Percentiles rank a stretch among this genome's conserved stretches.
Conservation (phyloP, 64 coral and sea anemone species). For the Actinia equina region DNA sequence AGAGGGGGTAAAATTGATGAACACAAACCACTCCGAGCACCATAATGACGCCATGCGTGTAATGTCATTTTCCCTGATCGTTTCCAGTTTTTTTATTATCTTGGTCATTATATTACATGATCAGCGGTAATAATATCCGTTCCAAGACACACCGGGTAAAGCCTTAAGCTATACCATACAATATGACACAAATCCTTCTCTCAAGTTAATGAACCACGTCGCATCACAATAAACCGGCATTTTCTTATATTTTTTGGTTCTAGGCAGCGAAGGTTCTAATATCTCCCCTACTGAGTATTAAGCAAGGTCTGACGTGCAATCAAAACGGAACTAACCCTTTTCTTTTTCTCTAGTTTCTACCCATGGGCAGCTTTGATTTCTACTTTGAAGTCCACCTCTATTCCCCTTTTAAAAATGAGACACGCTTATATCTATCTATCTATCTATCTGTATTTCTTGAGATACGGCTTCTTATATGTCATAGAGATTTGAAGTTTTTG, state of each 20-base stretch:
- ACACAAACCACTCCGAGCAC: neutral
- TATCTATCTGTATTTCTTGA: too few species aligned
- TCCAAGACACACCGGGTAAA: neutral
- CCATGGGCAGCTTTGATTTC: neutral
- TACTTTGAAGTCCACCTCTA: too few species aligned
- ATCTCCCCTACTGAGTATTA: neutral
- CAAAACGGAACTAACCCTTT: neutral
- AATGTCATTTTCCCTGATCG: neutral
- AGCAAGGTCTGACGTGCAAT: neutral
- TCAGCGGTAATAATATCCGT: neutral
- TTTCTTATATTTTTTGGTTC: neutral
- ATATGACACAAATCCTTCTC: neutral
- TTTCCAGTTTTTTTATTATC: neutral
- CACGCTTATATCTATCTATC: too few species aligned
- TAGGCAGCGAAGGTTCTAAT: neutral
- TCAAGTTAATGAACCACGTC: neutral
- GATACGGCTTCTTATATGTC: too few species aligned
- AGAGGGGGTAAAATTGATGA: neutral
- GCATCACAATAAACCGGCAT: neutral
- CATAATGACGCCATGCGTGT: neutral
- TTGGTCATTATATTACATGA: neutral
- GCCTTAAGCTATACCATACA: neutral
- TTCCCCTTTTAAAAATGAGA: too few species aligned
- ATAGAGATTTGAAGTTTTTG: too few species aligned
- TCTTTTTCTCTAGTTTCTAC: neutral